A percentile compares a stretch with the other conserved stretches of the same genome.
These are phyloP conservation scores for Lordiphosa clarofinis DNA, from an alignment of 1,140 invertebrate species.

Conservation along the genomic window DNA sequence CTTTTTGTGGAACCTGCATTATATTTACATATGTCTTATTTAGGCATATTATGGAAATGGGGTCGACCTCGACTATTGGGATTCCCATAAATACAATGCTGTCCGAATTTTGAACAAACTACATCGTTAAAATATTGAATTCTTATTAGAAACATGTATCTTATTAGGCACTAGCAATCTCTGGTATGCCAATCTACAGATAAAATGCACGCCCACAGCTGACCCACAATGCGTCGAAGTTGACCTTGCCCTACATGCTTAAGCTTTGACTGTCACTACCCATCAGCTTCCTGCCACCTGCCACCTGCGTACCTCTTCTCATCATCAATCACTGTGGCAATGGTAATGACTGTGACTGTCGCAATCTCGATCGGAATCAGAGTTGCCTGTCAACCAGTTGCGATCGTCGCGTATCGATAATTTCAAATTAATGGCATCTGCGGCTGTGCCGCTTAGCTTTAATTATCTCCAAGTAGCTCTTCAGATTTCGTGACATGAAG, in stretches of 20 bases:
- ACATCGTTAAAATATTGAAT: too few species aligned
- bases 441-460: slow-evolving; percentile 19
- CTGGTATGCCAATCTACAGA: too few species aligned
- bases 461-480: slow-evolving; percentile 22
- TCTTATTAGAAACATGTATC: too few species aligned
- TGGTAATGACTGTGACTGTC: slow-evolving; percentile 29
- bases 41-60: too few species aligned
- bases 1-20: too few species aligned
- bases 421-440: slow-evolving; percentile 56
- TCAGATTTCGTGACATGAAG: slow-evolving; percentile 19
- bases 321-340: slow-evolving; percentile 73
- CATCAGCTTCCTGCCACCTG: slow-evolving; percentile 13
- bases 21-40: too few species aligned
- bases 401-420: slow-evolving; percentile 50
- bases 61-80: too few species aligned
- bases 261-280: slow-evolving; percentile 6
- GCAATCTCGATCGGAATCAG: slow-evolving; percentile 41
- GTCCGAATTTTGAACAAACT: too few species aligned
- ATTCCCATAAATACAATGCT: too few species aligned
- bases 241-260: slow-evolving; percentile 36
- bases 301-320: slow-evolving; percentile 3
- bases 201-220: slow-evolving; percentile 15
- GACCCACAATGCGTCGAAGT: slow-evolving; percentile 22
- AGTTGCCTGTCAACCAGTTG: slow-evolving; percentile 46
- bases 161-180: background rate